Evolutionary conservation across 1,140 invertebrate genomes (phyloP).

Genomic region (Spodoptera litura): DNA sequence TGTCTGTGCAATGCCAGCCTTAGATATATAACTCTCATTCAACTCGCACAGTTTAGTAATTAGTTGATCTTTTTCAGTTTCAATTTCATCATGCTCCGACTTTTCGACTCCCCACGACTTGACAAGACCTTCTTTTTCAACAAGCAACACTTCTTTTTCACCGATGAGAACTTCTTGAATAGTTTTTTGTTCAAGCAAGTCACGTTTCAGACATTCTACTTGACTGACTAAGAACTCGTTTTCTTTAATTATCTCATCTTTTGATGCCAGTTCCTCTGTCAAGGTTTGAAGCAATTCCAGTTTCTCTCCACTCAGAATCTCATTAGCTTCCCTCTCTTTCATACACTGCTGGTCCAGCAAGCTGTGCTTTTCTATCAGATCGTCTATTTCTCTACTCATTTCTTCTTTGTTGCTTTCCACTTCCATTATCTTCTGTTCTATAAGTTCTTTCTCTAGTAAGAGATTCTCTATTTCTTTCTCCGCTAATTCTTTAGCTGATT

Average conservation of each 20-base stretch:
- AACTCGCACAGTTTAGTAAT: constrained; percentile 48
- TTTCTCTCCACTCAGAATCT: constrained; percentile 3
- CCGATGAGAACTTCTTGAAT: constrained; percentile 40
- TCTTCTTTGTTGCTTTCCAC: constrained; percentile 29
- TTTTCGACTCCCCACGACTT: constrained; percentile 51
- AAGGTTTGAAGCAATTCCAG: neutral
- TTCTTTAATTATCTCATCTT: constrained; percentile 14
- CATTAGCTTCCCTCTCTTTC: neutral
- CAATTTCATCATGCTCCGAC: constrained; percentile 49
- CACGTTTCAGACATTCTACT: constrained; percentile 7
- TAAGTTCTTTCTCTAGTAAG: constrained; percentile 7
- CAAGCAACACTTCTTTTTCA: constrained; percentile 53
- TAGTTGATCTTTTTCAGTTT: constrained; percentile 48
- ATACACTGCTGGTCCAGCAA: constrained; percentile 5
- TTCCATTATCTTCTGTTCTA: constrained; percentile 17
- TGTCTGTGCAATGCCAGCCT: constrained; percentile 52
- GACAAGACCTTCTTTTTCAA: constrained; percentile 55
- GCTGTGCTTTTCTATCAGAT: constrained; percentile 18
- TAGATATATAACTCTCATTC: constrained; percentile 46
- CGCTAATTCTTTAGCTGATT: constrained; percentile 27
- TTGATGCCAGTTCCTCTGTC: neutral
- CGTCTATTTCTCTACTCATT: constrained; percentile 39
- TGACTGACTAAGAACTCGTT: constrained; percentile 10
- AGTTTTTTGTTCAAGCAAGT: constrained; percentile 32
- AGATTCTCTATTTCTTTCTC: constrained; percentile 46